Conservation (phyloP, 23 tunicate species). For the Botrylloides violaceus region DNA sequence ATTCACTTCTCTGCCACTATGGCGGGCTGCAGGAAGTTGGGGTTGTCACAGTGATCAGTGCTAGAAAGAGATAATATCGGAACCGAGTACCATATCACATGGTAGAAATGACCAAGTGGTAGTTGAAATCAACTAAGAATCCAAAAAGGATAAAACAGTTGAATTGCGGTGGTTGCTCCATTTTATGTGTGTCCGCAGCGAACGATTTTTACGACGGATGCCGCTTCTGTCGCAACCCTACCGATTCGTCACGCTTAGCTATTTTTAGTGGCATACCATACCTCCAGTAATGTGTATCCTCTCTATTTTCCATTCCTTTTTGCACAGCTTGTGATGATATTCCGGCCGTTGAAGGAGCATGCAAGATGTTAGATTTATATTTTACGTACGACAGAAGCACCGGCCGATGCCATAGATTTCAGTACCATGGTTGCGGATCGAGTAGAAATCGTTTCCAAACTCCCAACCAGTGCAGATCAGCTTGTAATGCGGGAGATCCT, state of each 20-base stretch:
- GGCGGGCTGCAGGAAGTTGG: no score
- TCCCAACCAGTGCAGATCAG: slow-evolving; percentile 46
- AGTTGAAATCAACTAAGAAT: no score
- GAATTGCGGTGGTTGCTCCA: no score
- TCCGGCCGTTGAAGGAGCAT: slow-evolving; percentile 23
- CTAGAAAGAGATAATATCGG: no score
- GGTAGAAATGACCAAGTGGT: no score
- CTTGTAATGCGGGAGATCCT: slow-evolving; percentile 48
- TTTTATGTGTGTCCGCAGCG: no score
- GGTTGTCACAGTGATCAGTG: no score
- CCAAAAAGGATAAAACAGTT: no score
- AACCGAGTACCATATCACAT: no score
- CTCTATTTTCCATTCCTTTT: background rate
- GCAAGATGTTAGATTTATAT: slow-evolving; percentile 31
- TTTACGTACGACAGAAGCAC: slow-evolving; percentile 47
- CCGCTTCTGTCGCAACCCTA: no score
- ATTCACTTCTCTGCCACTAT: no score
- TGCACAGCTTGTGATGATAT: background rate
- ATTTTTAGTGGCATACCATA: background rate
- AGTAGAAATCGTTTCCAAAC: slow-evolving; percentile 46
- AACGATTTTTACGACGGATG: no score
- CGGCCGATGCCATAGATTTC: slow-evolving; percentile 51
- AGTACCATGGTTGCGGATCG: slow-evolving; percentile 66
- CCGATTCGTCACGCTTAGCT: background rate
- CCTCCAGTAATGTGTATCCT: background rate